phyloP scores from a whole-genome alignment of 2,888 invertebrate species.

The Craniophora ligustri region DNA sequence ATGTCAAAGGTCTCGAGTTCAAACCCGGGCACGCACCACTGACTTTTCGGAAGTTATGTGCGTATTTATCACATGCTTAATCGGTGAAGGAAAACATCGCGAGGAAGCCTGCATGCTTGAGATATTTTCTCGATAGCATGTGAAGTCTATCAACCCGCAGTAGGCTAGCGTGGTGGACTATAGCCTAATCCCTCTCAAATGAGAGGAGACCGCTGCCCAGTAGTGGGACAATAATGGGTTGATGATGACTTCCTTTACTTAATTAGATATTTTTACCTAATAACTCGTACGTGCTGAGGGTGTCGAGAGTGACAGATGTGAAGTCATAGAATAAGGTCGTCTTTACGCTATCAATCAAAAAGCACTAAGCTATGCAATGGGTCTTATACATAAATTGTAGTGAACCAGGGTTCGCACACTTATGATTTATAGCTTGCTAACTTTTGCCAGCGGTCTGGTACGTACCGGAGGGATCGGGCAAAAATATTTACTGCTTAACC shows the following conservation, averaged over 20 bases:
- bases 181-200: no score
- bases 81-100: no score
- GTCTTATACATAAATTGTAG: slow-evolving; percentile 43
- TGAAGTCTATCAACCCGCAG: no score
- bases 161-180: no score
- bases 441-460: slow-evolving; percentile 36
- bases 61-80: no score
- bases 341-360: slow-evolving; percentile 45
- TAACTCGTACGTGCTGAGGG: not conserved
- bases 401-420: slow-evolving; percentile 22
- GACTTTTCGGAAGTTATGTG: no score
- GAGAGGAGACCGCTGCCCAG: no score
- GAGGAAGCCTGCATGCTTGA: no score
- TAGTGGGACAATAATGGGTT: no score
- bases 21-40: no score
- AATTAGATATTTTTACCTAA: slow-evolving; percentile 12
- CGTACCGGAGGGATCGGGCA: slow-evolving; percentile 14
- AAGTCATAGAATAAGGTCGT: slow-evolving; percentile 17
- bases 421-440: slow-evolving; percentile 50
- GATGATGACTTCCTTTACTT: not conserved
- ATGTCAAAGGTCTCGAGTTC: no score
- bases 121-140: no score
- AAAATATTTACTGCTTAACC: slow-evolving; percentile 40
- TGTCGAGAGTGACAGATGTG: slow-evolving; percentile 15
- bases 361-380: slow-evolving; percentile 37